These are phyloP conservation scores for Drosophila multiciliata DNA, from an alignment of 2,888 invertebrate genomes.

Conservation along the genomic window DNA sequence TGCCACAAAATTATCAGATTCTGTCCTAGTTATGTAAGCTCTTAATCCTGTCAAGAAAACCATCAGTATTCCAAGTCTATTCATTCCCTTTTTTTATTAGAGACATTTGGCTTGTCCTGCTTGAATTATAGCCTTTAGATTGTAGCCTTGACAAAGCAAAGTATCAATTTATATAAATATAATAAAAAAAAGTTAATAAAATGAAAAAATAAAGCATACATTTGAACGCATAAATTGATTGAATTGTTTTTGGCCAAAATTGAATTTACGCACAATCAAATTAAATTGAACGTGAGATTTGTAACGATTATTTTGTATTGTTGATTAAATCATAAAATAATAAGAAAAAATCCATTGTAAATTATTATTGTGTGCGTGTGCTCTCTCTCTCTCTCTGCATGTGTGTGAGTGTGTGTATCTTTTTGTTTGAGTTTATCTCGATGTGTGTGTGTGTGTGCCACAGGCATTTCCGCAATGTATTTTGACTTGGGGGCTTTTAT, in stretches of 20 bases:
- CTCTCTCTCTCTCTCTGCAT: not conserved
- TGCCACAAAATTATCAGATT: not conserved
- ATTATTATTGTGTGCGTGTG: not conserved
- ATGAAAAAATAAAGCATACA: not conserved
- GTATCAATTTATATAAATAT: not conserved
- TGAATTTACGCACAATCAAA: conserved; percentile 2
- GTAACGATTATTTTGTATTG: not conserved
- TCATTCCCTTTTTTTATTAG: not conserved
- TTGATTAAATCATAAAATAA: not conserved
- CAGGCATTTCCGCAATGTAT: conserved; percentile 69
- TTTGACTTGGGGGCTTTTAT: conserved; percentile 64
- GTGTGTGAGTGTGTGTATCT: conserved; percentile 1
- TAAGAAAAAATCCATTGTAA: not conserved
- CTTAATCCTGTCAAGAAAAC: not conserved
- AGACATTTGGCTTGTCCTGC: not conserved
- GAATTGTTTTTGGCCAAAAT: not conserved
- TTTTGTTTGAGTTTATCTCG: not conserved
- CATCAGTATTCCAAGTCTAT: not conserved
- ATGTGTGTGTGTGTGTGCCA: conserved; percentile 33
- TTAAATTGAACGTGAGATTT: not conserved
- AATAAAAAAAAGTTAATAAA: not conserved
- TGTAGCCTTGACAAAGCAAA: not conserved
- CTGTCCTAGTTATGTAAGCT: not conserved
- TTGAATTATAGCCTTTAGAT: not conserved
- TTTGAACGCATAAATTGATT: not conserved